Evolutionary conservation across 2,797 vertebrate species (phyloP).

Genomic region (Melanotaenia boesemani): DNA sequence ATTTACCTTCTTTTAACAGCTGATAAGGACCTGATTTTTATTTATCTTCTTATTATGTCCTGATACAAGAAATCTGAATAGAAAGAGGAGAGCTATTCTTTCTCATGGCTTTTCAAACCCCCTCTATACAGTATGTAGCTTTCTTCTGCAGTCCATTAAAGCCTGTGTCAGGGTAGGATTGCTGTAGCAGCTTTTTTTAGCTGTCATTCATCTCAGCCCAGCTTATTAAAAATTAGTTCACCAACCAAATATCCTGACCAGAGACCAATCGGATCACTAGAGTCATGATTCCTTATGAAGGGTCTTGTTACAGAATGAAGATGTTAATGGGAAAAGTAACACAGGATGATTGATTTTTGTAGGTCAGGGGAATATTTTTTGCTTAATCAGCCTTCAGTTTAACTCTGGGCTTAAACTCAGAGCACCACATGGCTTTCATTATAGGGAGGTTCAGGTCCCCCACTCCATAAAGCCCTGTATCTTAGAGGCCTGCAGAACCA

Average conservation of each 20-base stretch:
- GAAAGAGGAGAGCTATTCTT: neutral
- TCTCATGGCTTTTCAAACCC: neutral
- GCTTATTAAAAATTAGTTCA: neutral
- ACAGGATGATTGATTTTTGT: neutral
- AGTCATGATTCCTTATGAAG: neutral
- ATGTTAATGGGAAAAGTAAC: neutral
- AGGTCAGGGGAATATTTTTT: neutral
- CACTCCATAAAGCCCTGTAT: neutral
- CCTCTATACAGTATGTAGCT: neutral
- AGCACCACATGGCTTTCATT: neutral
- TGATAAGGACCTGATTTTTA: neutral
- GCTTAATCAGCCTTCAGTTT: neutral
- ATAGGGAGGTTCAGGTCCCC: neutral
- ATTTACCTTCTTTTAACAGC: neutral
- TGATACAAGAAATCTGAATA: neutral
- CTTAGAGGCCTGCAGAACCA: neutral
- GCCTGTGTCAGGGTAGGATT: neutral
- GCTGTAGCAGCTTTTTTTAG: neutral
- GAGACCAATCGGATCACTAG: neutral
- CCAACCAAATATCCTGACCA: neutral
- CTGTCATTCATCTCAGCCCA: neutral
- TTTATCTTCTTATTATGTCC: neutral
- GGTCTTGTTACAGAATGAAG: neutral
- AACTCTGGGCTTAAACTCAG: neutral
- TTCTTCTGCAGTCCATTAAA: neutral